phyloP scores from a whole-genome alignment of 2,888 invertebrate species.

The Melipona beecheii region DNA sequence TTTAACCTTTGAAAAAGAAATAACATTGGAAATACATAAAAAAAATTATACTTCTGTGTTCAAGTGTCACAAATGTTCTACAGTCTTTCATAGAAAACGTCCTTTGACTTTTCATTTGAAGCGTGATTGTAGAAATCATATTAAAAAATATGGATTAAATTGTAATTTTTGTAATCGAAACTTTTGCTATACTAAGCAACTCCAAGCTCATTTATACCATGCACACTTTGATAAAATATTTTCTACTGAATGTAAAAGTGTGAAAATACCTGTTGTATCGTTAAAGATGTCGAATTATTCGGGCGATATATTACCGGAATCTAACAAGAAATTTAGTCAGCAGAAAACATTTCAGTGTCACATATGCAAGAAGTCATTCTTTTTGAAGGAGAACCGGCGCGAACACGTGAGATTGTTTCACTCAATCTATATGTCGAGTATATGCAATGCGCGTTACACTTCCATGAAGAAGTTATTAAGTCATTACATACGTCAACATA shows the following conservation, averaged over 20 bases:
- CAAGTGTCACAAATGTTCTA: background rate
- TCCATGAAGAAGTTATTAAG: slow-evolving; percentile 40
- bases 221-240: slow-evolving; percentile 18
- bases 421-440: slow-evolving; percentile 64
- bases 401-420: slow-evolving; percentile 50
- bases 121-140: background rate
- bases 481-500: slow-evolving; percentile 67
- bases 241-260: background rate
- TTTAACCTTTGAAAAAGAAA: background rate
- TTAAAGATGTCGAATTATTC: background rate
- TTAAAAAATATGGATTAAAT: accelerated
- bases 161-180: slow-evolving; percentile 50
- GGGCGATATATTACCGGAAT: too few species aligned
- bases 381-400: slow-evolving; percentile 8
- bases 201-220: slow-evolving; percentile 67
- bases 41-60: background rate
- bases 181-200: background rate
- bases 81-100: accelerated
- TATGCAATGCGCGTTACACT: slow-evolving; percentile 62
- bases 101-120: background rate
- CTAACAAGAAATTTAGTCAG: too few species aligned
- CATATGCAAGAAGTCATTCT: slow-evolving; percentile 45
- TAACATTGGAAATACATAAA: background rate
- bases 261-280: background rate
- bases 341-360: slow-evolving; percentile 28